Percentiles rank a stretch among this genome's conserved stretches.
Conservation (phyloP, 2,797 vertebrate species). For the Bucorvus abyssinicus region DNA sequence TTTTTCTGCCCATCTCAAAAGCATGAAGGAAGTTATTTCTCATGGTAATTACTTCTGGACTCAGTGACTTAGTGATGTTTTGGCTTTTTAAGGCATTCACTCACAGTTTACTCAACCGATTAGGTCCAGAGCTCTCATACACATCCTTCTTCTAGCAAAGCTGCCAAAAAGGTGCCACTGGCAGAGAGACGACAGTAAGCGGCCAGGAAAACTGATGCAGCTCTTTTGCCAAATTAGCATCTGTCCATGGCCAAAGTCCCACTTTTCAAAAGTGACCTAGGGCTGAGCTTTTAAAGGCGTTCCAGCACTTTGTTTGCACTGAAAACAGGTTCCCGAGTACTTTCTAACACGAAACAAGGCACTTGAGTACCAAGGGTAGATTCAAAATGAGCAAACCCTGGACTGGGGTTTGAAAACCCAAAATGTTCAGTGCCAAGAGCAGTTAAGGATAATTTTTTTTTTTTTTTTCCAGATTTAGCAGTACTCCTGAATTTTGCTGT, state of each 20-base stretch:
- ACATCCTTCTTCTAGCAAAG: not conserved
- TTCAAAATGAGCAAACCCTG: not conserved
- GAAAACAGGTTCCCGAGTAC: not conserved
- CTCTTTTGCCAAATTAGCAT: not conserved
- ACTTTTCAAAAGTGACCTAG: not conserved
- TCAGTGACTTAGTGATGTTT: not conserved
- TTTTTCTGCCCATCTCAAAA: not conserved
- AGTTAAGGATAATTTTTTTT: not conserved
- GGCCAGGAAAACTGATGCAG: not conserved
- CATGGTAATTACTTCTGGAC: not conserved
- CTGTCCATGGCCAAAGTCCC: not conserved
- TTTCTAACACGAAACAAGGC: not conserved
- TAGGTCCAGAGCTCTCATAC: not conserved
- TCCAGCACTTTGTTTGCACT: not conserved
- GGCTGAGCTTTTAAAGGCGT: not conserved
- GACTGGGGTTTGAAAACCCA: not conserved
- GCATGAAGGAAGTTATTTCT: not conserved
- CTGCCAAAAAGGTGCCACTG: not conserved
- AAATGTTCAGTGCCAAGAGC: not conserved
- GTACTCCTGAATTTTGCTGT: not conserved
- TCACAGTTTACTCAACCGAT: not conserved
- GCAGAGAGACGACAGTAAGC: not conserved
- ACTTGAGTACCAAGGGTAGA: not conserved
- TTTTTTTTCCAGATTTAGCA: not conserved
- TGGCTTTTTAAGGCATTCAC: not conserved